Percentiles rank a stretch among this genome's conserved stretches.
phyloP scores from a whole-genome alignment of 1,140 invertebrate species.

The Drosophila tsacasi region DNA sequence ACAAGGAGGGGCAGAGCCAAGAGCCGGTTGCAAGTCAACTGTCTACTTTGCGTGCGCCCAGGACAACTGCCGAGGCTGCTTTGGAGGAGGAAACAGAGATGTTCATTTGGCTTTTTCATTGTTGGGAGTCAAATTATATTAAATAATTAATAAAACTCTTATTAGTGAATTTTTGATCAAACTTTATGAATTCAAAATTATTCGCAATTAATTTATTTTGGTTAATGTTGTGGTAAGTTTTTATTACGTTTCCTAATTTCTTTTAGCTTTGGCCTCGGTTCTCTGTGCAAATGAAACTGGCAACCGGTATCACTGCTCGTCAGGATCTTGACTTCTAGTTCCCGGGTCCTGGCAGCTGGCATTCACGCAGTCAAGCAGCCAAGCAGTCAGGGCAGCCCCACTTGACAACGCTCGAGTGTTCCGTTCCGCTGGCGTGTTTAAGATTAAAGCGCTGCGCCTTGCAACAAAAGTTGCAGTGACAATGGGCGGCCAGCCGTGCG shows the following conservation, averaged over 20 bases:
- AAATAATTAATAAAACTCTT: no score
- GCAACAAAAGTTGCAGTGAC: slow-evolving; percentile 80
- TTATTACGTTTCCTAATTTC: not conserved
- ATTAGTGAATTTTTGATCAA: no score
- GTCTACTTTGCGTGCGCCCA: slow-evolving; percentile 71
- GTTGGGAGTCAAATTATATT: not conserved
- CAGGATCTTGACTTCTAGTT: slow-evolving; percentile 16
- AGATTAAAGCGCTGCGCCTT: slow-evolving; percentile 80
- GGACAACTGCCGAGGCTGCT: slow-evolving; percentile 51
- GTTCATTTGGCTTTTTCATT: not conserved
- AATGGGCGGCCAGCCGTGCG: slow-evolving; percentile 65
- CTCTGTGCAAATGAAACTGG: not conserved
- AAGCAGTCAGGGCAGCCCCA: slow-evolving; percentile 58
- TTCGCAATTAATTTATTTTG: not conserved
- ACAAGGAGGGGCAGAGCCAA: slow-evolving; percentile 4
- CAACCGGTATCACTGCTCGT: slow-evolving; percentile 22
- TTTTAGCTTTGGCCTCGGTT: no score
- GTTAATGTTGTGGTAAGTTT: fast-evolving
- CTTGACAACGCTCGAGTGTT: slow-evolving; percentile 81
- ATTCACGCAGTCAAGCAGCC: slow-evolving; percentile 36
- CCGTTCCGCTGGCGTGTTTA: slow-evolving; percentile 83
- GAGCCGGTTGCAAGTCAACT: slow-evolving; percentile 59
- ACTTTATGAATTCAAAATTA: no score
- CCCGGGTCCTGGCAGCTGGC: slow-evolving; percentile 53
- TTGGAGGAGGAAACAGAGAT: slow-evolving; percentile 15